A percentile compares a stretch with the other conserved stretches of the same genome.
These are phyloP conservation scores for Mythimna lalbum DNA, from an alignment of 2,888 invertebrate species.

Conservation along the genomic window DNA sequence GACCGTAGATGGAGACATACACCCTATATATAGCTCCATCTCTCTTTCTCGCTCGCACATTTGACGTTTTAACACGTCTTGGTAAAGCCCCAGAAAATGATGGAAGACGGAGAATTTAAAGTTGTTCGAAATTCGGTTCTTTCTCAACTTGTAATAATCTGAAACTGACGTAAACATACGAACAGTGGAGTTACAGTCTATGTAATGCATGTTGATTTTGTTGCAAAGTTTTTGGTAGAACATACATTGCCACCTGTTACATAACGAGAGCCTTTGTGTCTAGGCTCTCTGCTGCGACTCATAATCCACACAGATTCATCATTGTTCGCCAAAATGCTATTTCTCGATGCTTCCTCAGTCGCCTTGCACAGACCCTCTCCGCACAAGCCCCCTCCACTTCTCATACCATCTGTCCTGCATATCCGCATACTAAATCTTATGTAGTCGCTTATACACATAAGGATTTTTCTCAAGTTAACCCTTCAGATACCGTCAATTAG, in stretches of 20 bases:
- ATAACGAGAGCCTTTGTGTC: too few species aligned
- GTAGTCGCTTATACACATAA: conserved; percentile 7
- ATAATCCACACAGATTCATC: background rate
- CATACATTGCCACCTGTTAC: background rate
- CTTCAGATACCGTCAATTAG: too few species aligned
- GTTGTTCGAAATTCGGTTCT: conserved; percentile 12
- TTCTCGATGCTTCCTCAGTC: background rate
- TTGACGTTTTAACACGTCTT: too few species aligned
- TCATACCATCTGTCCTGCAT: background rate
- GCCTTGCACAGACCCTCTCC: background rate
- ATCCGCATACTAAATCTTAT: conserved; percentile 37
- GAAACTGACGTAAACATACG: conserved; percentile 23
- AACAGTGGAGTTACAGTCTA: background rate
- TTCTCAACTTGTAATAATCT: conserved; percentile 15
- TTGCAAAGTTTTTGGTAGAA: conserved; percentile 7
- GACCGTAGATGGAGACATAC: too few species aligned
- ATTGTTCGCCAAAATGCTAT: background rate
- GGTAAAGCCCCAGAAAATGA: conserved; percentile 8
- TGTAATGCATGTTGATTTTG: background rate
- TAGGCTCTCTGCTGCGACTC: background rate
- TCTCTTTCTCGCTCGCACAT: too few species aligned
- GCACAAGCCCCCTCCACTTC: background rate
- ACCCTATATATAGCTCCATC: too few species aligned
- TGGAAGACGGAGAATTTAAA: conserved; percentile 8
- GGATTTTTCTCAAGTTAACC: conserved; percentile 32